Evolutionary conservation across 2,888 invertebrate species (phyloP).

Genomic region (Eupithecia pulchellata): DNA sequence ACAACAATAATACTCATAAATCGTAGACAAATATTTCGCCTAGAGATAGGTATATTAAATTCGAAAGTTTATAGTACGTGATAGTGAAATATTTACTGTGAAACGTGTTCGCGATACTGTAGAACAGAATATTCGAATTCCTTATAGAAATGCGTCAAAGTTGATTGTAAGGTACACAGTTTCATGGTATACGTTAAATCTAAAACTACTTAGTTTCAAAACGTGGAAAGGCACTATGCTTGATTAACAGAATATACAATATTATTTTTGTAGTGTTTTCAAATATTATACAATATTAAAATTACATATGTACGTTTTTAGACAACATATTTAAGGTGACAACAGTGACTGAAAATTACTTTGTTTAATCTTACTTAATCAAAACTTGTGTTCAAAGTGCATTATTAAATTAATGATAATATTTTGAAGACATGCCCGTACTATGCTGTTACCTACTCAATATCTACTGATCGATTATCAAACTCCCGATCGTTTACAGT

Average conservation of each 20-base stretch:
- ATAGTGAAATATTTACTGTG: constrained; percentile 47
- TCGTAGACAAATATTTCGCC: constrained; percentile 55
- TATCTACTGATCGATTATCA: constrained; percentile 54
- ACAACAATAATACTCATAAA: constrained; percentile 51
- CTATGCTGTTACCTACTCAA: constrained; percentile 49
- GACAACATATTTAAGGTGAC: constrained; percentile 20
- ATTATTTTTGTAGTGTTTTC: constrained; percentile 36
- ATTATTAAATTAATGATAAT: constrained; percentile 52
- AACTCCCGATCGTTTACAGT: constrained; percentile 64
- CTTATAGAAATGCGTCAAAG: constrained; percentile 48
- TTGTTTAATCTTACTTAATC: constrained; percentile 49
- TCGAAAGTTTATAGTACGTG: constrained; percentile 61
- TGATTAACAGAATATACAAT: constrained; percentile 61
- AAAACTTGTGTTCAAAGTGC: constrained; percentile 57
- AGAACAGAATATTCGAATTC: constrained; percentile 47
- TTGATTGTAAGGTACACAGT: constrained; percentile 52
- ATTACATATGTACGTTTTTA: background rate
- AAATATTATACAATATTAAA: constrained; percentile 14
- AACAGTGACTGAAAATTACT: constrained; percentile 39
- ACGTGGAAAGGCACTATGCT: constrained; percentile 81
- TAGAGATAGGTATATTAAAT: constrained; percentile 62
- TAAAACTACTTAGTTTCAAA: constrained; percentile 65
- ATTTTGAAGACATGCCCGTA: constrained; percentile 47
- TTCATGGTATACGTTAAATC: constrained; percentile 42
- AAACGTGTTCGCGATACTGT: constrained; percentile 45